phyloP scores from a whole-genome alignment of 2,797 vertebrate genomes.

The Eulemur rubriventer region DNA sequence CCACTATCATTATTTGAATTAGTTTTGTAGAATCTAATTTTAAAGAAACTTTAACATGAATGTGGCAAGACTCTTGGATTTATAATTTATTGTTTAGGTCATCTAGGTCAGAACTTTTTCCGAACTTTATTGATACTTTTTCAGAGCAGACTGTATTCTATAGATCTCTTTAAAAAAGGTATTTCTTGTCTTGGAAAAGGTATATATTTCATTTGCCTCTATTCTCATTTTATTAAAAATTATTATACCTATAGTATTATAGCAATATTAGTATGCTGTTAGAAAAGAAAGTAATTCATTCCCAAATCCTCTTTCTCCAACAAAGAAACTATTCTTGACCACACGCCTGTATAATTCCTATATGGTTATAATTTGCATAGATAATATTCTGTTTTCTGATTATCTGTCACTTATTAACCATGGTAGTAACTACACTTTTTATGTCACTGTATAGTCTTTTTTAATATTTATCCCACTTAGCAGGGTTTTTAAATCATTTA shows the following conservation, averaged over 20 bases:
- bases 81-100: background rate
- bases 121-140: background rate
- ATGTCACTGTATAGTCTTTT: background rate
- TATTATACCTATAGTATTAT: background rate
- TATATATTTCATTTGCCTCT: background rate
- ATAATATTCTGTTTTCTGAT: background rate
- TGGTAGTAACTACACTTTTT: background rate
- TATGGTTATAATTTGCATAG: background rate
- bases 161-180: background rate
- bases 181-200: background rate
- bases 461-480: background rate
- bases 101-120: background rate
- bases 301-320: background rate
- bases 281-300: background rate
- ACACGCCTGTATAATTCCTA: background rate
- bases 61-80: background rate
- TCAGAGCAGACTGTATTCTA: background rate
- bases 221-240: background rate
- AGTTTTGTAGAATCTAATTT: background rate
- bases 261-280: background rate
- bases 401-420: background rate
- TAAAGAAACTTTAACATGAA: background rate
- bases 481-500: background rate
- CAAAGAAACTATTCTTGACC: background rate
- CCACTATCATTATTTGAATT: background rate